These are phyloP conservation scores for Tupiocoris notatus DNA, from an alignment of 2,888 invertebrate species.

Conservation along the genomic window DNA sequence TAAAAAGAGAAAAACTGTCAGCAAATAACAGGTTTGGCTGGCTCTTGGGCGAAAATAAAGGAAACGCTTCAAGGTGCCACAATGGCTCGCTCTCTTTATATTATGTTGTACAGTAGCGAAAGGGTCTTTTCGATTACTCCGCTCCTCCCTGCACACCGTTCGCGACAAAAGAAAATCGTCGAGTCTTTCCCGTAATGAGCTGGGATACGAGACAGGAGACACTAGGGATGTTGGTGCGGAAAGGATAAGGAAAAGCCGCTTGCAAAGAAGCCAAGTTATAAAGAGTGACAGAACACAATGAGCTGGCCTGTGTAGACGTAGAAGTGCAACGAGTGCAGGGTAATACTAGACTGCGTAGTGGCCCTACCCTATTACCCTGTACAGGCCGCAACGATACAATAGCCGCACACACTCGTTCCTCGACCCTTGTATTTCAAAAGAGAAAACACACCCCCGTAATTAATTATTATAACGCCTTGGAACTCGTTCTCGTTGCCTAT, in stretches of 20 bases:
- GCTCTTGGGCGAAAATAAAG: not conserved
- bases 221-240: not conserved
- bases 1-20: not conserved
- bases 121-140: not conserved
- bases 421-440: not conserved
- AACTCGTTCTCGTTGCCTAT: not conserved
- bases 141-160: not conserved
- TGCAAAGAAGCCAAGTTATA: not conserved
- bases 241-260: not conserved
- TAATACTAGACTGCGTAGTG: no score
- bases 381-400: not conserved
- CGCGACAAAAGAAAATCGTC: not conserved
- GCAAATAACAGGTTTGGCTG: not conserved
- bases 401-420: not conserved
- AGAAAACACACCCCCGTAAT: slow-evolving; percentile 39
- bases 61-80: not conserved
- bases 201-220: not conserved
- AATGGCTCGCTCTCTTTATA: not conserved
- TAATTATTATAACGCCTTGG: slow-evolving; percentile 37
- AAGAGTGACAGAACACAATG: not conserved
- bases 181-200: not conserved
- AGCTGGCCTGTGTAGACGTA: not conserved
- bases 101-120: not conserved
- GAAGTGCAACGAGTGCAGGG: not conserved
- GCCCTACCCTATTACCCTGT: not conserved